These are phyloP conservation scores for Lerista edwardsae DNA, from an alignment of 2,797 vertebrate species.

Conservation along the genomic window DNA sequence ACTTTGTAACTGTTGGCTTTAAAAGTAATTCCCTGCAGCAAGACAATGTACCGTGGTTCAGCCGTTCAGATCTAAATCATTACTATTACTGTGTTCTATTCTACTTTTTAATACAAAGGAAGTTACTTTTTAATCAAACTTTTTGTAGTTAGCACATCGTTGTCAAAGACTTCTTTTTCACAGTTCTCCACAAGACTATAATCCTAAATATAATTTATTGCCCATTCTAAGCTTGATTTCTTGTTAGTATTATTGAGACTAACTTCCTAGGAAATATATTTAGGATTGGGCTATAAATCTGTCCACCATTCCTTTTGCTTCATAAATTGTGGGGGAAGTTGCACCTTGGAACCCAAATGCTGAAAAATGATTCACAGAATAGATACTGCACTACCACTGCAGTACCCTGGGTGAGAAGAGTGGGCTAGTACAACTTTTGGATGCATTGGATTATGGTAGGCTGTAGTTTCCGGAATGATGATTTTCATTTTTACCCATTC, in stretches of 20 bases:
- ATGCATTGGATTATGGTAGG: too few species aligned
- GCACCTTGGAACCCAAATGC: not conserved
- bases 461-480: too few species aligned
- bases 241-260: not conserved
- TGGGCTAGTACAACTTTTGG: too few species aligned
- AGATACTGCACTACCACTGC: not conserved
- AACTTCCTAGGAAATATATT: not conserved
- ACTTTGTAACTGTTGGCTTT: conserved; percentile 23
- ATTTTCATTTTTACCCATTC: too few species aligned
- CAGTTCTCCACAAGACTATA: not conserved
- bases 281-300: not conserved
- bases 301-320: not conserved
- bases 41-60: not conserved
- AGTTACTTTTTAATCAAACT: not conserved
- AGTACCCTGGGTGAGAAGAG: not conserved
- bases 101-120: not conserved
- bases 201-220: not conserved
- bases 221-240: too few species aligned
- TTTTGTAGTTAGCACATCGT: not conserved
- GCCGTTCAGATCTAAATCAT: not conserved
- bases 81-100: not conserved
- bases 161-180: not conserved
- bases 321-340: not conserved
- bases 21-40: conserved; percentile 35
- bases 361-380: not conserved